Percentiles rank a stretch among this genome's conserved stretches.
phyloP scores from a whole-genome alignment of 2,888 invertebrate genomes.

The Syrphus vitripennis region DNA sequence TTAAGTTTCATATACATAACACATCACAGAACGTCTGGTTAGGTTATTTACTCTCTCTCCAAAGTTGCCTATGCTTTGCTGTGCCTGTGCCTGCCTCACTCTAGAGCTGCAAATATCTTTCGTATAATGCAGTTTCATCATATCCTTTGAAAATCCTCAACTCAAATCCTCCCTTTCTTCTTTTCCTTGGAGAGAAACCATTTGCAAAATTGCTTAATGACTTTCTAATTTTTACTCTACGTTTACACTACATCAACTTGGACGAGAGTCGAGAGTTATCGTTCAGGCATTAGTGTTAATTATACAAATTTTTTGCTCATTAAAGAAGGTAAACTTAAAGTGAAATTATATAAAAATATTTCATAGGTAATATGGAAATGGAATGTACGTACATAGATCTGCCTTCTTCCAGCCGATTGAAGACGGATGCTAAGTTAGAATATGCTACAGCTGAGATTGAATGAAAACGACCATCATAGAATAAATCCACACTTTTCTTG shows the following conservation, averaged over 20 bases:
- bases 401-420: neutral
- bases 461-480: neutral
- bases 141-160: conserved; percentile 28
- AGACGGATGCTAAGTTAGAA: neutral
- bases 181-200: conserved; percentile 55
- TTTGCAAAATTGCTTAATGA: conserved; percentile 73
- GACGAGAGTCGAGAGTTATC: conserved; percentile 62
- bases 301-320: conserved; percentile 68
- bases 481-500: neutral
- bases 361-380: neutral
- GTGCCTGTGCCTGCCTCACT: neutral
- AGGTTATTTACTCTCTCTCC: neutral
- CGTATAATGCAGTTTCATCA: conserved; percentile 51
- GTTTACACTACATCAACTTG: conserved; percentile 45
- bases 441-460: conserved; percentile 14
- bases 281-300: conserved; percentile 72
- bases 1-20: conserved; percentile 19
- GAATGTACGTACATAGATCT: too few relatives aligned
- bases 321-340: conserved; percentile 49
- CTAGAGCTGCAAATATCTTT: conserved; percentile 20
- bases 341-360: conserved; percentile 4
- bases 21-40: conserved; percentile 5
- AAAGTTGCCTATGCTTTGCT: too few relatives aligned
- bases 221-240: conserved; percentile 72
- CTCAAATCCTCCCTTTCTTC: neutral